Conservation (phyloP, 2,888 invertebrate species). For the Anorthoa munda region DNA sequence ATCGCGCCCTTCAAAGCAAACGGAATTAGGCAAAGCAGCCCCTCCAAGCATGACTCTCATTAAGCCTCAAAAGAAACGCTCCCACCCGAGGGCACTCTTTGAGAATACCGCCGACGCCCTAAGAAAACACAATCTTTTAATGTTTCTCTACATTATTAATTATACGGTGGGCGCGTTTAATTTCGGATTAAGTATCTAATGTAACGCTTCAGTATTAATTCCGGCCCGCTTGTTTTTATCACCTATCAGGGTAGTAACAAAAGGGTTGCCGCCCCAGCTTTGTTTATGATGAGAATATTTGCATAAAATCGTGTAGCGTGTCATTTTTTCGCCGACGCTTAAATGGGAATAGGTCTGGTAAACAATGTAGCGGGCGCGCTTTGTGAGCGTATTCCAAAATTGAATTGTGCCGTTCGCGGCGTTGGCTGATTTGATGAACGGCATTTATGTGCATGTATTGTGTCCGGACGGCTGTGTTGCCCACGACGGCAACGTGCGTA, state of each 20-base stretch:
- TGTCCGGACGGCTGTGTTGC: constrained; percentile 22
- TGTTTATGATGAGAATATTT: constrained; percentile 76
- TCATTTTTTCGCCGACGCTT: constrained; percentile 70
- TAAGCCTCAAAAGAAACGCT: constrained; percentile 64
- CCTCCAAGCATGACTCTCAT: constrained; percentile 62
- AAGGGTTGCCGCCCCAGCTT: constrained; percentile 63
- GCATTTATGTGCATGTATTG: constrained; percentile 68
- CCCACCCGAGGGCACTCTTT: constrained; percentile 47
- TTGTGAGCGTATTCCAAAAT: constrained; percentile 75
- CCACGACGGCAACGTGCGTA: constrained; percentile 15
- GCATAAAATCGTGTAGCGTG: constrained; percentile 73
- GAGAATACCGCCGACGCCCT: constrained; percentile 50
- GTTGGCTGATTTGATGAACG: constrained; percentile 70
- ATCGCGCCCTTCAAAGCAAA: constrained; percentile 64
- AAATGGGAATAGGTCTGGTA: constrained; percentile 71
- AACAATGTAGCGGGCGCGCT: constrained; percentile 70
- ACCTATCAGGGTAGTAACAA: constrained; percentile 42
- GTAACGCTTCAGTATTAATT: constrained; percentile 47
- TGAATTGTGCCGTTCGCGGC: constrained; percentile 70
- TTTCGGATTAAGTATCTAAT: constrained; percentile 55
- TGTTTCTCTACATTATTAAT: constrained; percentile 67
- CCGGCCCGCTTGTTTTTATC: constrained; percentile 41
- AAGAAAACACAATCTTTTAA: constrained; percentile 64
- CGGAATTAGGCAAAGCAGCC: constrained; percentile 66
- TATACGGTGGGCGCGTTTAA: constrained; percentile 54